phyloP scores from a whole-genome alignment of 2,797 vertebrate species.

The Tamandua tetradactyla region DNA sequence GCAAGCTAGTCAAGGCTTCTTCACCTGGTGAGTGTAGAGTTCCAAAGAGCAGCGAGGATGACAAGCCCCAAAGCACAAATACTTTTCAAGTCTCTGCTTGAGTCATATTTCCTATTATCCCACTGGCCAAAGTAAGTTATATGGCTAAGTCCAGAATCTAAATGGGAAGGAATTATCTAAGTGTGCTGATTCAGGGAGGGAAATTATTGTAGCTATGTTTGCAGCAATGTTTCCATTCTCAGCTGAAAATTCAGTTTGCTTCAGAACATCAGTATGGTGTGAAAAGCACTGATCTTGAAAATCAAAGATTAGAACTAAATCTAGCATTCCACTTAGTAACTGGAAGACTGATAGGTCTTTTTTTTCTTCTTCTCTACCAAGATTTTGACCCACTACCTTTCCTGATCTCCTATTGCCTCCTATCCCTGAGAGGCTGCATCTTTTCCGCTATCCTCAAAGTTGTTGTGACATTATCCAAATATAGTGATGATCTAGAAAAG shows the following conservation, averaged over 20 bases:
- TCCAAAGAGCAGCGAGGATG: not conserved
- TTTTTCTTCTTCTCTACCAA: not conserved
- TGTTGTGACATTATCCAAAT: not conserved
- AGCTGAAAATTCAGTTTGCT: slow-evolving; percentile 16
- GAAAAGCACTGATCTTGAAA: not conserved
- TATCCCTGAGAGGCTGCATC: not conserved
- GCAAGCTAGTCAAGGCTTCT: not conserved
- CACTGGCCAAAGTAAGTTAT: not conserved
- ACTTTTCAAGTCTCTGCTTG: not conserved
- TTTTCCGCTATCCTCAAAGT: not conserved
- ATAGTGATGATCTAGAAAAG: not conserved
- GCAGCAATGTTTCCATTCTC: not conserved
- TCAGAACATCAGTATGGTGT: not conserved
- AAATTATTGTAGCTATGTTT: slow-evolving; percentile 8
- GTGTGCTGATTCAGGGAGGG: not conserved
- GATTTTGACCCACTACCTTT: not conserved
- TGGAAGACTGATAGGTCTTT: not conserved
- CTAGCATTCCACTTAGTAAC: not conserved
- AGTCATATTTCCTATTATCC: not conserved
- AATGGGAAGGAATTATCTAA: not conserved
- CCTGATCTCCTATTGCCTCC: not conserved
- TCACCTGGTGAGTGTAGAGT: not conserved
- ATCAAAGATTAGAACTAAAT: slow-evolving; percentile 17
- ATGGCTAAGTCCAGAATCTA: not conserved
- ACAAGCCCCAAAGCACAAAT: not conserved